A percentile compares a stretch with the other conserved stretches of the same genome.
Conservation (phyloP, 2,113 vertebrate species). For the Rhinogobius similis region DNA sequence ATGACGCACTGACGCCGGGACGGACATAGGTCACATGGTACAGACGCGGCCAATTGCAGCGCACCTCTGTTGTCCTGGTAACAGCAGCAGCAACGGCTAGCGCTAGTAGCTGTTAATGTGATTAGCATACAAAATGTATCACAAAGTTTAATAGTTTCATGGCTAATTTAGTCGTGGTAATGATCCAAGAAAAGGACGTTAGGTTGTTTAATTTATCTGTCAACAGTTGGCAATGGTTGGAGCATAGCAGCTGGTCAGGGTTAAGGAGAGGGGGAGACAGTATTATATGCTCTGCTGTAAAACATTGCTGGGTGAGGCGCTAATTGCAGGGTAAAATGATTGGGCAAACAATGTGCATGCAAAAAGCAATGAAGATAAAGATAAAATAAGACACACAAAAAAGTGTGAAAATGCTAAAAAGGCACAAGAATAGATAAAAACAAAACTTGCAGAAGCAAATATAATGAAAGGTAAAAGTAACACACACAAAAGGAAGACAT, state of each 20-base stretch:
- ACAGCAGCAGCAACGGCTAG: conserved; percentile 42
- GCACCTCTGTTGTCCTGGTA: conserved; percentile 61
- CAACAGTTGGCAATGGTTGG: background rate
- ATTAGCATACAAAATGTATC: conserved; percentile 16
- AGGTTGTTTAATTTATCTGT: background rate
- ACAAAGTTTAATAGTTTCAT: conserved; percentile 4
- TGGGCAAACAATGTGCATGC: background rate
- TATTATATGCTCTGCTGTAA: background rate
- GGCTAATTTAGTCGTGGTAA: background rate
- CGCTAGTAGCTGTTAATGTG: conserved; percentile 9
- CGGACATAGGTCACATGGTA: conserved; percentile 54
- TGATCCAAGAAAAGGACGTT: background rate
- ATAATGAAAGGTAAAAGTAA: background rate
- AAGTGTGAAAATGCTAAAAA: background rate
- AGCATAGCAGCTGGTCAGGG: background rate
- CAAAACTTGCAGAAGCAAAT: background rate
- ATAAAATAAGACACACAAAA: background rate
- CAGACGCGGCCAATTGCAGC: conserved; percentile 57
- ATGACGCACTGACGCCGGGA: conserved; percentile 49
- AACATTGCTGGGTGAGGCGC: background rate
- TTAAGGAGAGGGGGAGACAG: background rate
- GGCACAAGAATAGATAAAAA: background rate
- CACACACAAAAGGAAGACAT: too few relatives aligned
- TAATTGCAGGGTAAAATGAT: background rate
- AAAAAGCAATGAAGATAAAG: too few relatives aligned